Percentiles rank a stretch among this genome's conserved stretches.
These are phyloP conservation scores for Promerops cafer DNA, from an alignment of 2,113 vertebrate species.

Conservation along the genomic window DNA sequence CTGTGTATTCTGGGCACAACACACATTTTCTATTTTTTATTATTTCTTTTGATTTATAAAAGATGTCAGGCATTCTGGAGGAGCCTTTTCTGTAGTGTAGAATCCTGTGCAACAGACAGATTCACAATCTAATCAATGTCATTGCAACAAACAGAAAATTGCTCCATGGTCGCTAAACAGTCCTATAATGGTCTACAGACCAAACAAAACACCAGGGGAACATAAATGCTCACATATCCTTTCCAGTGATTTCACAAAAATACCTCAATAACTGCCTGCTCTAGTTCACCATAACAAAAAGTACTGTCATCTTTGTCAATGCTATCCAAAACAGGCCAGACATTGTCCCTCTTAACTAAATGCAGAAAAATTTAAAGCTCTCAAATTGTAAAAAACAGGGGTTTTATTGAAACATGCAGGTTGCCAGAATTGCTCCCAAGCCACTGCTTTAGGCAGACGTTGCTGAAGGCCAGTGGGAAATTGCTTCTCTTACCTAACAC, in stretches of 20 bases:
- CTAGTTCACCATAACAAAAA: not conserved
- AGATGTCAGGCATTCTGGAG: not conserved
- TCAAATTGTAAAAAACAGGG: not conserved
- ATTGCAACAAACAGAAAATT: not conserved
- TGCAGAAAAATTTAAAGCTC: not conserved
- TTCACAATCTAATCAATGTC: not conserved
- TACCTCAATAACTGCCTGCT: not conserved
- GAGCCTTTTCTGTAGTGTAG: not conserved
- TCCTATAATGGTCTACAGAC: not conserved
- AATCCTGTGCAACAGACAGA: not conserved
- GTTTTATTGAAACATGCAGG: not conserved
- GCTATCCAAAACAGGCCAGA: not conserved
- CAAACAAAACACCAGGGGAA: not conserved
- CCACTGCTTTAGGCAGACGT: not conserved
- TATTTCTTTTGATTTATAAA: constrained; percentile 17
- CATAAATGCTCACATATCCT: not conserved
- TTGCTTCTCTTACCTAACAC: not conserved
- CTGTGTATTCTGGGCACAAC: not conserved
- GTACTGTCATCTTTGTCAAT: not conserved
- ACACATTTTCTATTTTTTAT: not conserved
- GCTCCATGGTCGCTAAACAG: not conserved
- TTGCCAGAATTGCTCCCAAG: not conserved
- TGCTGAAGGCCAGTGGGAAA: not conserved
- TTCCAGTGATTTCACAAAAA: not conserved
- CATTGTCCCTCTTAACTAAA: not conserved